A percentile compares a stretch with the other conserved stretches of the same genome.
Conservation (phyloP, 2,888 invertebrate genomes). For the Oscheius onirici region DNA sequence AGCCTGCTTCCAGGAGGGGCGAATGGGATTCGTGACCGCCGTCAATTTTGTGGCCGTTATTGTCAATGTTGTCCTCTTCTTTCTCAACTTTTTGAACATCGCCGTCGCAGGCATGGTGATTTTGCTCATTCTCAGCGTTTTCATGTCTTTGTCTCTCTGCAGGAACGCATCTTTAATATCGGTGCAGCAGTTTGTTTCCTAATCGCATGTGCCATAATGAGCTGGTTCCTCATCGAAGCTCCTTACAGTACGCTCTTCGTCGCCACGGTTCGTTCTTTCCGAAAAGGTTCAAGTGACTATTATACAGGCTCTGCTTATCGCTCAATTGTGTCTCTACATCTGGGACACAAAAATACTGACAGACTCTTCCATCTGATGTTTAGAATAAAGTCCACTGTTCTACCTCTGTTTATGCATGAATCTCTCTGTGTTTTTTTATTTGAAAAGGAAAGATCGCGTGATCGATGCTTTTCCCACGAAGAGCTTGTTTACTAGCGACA, state of each 20-base stretch:
- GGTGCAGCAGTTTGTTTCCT: slow-evolving; percentile 14
- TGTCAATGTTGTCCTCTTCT: slow-evolving; percentile 60
- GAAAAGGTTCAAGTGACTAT: too few relatives aligned
- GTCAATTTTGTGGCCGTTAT: slow-evolving; percentile 58
- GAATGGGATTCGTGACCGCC: slow-evolving; percentile 59
- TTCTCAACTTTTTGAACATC: slow-evolving; percentile 66
- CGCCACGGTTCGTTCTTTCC: slow-evolving; percentile 23
- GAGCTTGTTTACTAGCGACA: too few relatives aligned
- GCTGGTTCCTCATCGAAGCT: slow-evolving; percentile 58
- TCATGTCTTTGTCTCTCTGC: not conserved
- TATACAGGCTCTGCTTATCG: slow-evolving; percentile 53
- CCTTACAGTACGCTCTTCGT: slow-evolving; percentile 53
- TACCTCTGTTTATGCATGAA: too few relatives aligned
- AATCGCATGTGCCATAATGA: slow-evolving; percentile 52
- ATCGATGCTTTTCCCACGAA: too few relatives aligned
- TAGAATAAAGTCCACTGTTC: too few relatives aligned
- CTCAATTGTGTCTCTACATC: slow-evolving; percentile 64
- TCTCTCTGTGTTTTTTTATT: too few relatives aligned
- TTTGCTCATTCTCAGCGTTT: not conserved
- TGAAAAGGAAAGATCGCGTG: too few relatives aligned
- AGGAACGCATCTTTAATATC: not conserved
- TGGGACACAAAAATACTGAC: slow-evolving; percentile 68
- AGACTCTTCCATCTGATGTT: not conserved
- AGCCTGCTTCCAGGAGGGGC: slow-evolving; percentile 61
- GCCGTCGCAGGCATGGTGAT: slow-evolving; percentile 54